phyloP scores from a whole-genome alignment of 2,113 vertebrate species.

The Hippocampus guttulatus region DNA sequence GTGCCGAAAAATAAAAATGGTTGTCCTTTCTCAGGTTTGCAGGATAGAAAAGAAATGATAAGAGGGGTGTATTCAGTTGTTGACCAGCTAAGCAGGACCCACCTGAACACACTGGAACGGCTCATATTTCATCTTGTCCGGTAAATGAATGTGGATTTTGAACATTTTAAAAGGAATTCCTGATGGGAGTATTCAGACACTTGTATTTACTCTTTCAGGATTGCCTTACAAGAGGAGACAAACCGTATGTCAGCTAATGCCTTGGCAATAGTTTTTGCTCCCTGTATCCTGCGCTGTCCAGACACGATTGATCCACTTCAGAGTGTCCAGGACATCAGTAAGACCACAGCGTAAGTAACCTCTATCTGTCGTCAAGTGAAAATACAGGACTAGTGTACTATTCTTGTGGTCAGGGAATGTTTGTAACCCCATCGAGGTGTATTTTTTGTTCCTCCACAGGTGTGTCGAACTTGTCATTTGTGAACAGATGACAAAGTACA shows the following conservation, averaged over 20 bases:
- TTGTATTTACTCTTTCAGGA: constrained; percentile 68
- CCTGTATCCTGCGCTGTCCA: constrained; percentile 94
- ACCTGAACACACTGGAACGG: constrained; percentile 90
- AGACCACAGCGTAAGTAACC: constrained; percentile 91
- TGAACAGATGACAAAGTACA: constrained; percentile 98
- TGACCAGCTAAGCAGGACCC: constrained; percentile 91
- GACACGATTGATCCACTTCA: constrained; percentile 91
- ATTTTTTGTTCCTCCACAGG: constrained; percentile 55
- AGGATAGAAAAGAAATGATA: constrained; percentile 89
- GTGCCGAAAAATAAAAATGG: background rate
- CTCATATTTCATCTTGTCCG: constrained; percentile 97
- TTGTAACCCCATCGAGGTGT: constrained; percentile 1
- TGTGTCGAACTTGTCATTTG: constrained; percentile 92
- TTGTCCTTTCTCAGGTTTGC: constrained; percentile 74
- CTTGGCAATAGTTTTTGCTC: constrained; percentile 95
- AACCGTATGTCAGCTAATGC: constrained; percentile 98
- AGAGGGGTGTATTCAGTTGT: constrained; percentile 91
- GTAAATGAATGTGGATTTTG: constrained; percentile 55
- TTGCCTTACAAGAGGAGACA: constrained; percentile 91
- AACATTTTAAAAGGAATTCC: background rate
- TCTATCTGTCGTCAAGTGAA: background rate
- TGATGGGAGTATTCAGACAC: constrained; percentile 1
- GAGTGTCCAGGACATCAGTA: constrained; percentile 95
- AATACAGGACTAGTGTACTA: background rate
- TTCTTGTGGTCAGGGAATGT: background rate